These are phyloP conservation scores for Pandemis cinnamomeana DNA, from an alignment of 2,888 invertebrate species.

Conservation along the genomic window DNA sequence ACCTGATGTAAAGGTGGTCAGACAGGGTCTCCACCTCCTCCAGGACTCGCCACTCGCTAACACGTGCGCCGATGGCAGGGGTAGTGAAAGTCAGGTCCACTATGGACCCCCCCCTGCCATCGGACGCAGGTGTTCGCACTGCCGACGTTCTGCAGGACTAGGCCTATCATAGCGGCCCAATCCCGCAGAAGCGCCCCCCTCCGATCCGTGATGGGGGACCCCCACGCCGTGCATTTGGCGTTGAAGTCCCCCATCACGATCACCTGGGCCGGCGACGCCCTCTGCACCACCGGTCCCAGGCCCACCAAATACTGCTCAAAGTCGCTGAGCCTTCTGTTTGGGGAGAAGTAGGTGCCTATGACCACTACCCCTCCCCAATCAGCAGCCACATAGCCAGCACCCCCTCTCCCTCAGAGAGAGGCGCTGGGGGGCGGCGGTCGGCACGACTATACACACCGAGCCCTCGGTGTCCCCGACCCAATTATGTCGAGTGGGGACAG, in stretches of 20 bases:
- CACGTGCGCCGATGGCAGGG: too few species aligned
- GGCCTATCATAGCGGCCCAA: too few species aligned
- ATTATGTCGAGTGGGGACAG: not conserved
- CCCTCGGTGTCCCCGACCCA: not conserved
- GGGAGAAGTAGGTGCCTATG: too few species aligned
- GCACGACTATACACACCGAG: not conserved
- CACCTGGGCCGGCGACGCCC: not conserved
- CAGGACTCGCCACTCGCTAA: too few species aligned
- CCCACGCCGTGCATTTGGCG: not conserved
- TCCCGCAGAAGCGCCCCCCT: not conserved
- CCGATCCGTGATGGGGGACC: not conserved
- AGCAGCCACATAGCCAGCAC: too few species aligned
- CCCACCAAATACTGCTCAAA: not conserved
- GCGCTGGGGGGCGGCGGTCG: not conserved
- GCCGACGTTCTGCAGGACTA: too few species aligned
- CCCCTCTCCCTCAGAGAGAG: not conserved
- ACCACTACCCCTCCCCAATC: too few species aligned
- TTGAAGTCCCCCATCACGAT: not conserved
- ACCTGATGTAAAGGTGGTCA: not conserved
- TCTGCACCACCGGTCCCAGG: not conserved
- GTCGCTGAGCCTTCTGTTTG: not conserved
- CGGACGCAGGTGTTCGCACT: too few species aligned
- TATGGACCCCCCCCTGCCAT: too few species aligned
- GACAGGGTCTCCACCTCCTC: too few species aligned
- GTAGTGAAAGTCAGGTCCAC: too few species aligned